Percentiles rank a stretch among this genome's conserved stretches.
phyloP scores from a whole-genome alignment of 2,888 invertebrate species.

The Tryphoninae sp. region DNA sequence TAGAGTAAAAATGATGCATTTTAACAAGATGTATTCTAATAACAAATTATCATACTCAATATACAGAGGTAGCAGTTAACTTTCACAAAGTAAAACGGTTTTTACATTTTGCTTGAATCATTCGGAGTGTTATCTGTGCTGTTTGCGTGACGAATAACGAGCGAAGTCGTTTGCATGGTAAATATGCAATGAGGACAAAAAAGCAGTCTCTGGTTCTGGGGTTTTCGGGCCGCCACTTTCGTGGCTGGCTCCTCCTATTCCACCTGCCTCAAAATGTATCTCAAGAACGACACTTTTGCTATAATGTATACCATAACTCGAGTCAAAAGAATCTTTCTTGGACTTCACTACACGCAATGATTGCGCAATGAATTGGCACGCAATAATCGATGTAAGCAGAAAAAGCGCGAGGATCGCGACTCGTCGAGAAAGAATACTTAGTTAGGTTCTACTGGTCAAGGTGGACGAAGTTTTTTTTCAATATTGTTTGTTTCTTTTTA shows the following conservation, averaged over 20 bases:
- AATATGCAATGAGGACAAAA: no score
- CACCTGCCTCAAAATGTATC: not conserved
- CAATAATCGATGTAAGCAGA: conserved; percentile 33
- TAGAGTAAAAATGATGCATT: no score
- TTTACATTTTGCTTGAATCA: no score
- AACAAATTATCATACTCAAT: no score
- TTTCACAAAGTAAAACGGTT: no score
- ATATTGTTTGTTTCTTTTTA: conserved; percentile 10
- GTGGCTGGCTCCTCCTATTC: not conserved
- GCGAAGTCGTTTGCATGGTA: no score
- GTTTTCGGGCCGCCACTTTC: not conserved
- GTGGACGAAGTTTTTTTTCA: conserved; percentile 35
- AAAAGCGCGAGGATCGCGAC: conserved; percentile 23
- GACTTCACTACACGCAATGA: not conserved
- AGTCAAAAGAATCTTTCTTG: no score
- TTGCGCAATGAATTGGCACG: conserved; percentile 46
- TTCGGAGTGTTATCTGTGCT: no score
- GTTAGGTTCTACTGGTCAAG: conserved; percentile 46
- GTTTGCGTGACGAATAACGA: no score
- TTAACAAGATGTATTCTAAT: no score
- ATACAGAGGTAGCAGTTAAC: no score
- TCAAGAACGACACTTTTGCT: conserved; percentile 27
- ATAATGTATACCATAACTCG: conserved; percentile 35
- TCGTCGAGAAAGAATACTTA: conserved; percentile 15
- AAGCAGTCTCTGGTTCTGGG: no score